A percentile compares a stretch with the other conserved stretches of the same genome.
phyloP scores from a whole-genome alignment of 1,140 invertebrate species.

The Rhopalosiphum padi region DNA sequence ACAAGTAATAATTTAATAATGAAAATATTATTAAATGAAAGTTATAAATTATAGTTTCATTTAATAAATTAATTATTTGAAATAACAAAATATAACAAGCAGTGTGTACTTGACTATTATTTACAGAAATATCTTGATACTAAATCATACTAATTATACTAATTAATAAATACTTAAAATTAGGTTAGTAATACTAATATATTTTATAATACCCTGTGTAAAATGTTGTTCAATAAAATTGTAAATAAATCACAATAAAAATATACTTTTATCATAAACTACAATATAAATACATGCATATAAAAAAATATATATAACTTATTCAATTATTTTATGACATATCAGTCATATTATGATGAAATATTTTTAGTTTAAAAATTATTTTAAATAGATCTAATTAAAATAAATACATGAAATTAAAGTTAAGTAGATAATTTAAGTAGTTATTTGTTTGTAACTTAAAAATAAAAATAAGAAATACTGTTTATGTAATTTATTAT shows the following conservation, averaged over 20 bases:
- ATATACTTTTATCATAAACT: background rate
- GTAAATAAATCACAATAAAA: background rate
- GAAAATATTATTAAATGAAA: background rate
- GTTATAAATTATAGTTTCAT: background rate
- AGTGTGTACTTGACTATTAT: constrained; percentile 2
- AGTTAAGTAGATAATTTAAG: background rate
- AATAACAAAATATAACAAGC: background rate
- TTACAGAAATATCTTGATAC: background rate
- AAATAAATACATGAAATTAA: background rate
- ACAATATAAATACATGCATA: background rate
- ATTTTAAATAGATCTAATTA: background rate
- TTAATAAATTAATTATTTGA: background rate
- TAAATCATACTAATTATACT: background rate
- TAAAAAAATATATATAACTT: background rate
- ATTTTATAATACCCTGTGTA: constrained; percentile 21
- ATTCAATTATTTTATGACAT: background rate
- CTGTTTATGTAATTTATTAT: background rate
- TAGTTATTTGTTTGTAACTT: background rate
- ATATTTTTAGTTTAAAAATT: background rate
- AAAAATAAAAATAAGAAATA: background rate
- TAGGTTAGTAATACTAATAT: background rate
- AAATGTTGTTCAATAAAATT: background rate
- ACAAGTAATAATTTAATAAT: background rate
- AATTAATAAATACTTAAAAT: background rate
- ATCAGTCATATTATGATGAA: background rate